Base-by-base conservation (phyloP, 2,888 invertebrate genomes). In the Erebia epiphron region DNA sequence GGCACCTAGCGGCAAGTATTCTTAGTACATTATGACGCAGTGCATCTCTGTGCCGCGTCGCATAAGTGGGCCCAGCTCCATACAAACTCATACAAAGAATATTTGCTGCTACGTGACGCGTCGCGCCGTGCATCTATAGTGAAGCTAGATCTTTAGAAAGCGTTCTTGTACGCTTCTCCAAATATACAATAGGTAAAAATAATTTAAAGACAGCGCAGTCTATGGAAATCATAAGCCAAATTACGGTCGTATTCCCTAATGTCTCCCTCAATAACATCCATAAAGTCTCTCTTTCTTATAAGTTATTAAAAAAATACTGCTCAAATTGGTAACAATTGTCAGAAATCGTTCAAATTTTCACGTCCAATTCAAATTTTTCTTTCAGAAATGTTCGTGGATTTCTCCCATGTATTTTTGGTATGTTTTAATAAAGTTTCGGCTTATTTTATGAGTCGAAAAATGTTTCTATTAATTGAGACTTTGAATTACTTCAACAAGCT, bases 401-500 rank as follows among this genome's bases (percentile, higher is more conserved):
- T 41, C 35, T 13, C 26, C 52, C 1, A 41, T 64, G 41, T 60
- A 41, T 13, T 64, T 64, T 21, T 52, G 13, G 13, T 10, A 43
- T 7, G 35, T 56, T 56, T 62, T n/a, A 57, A 46, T 52, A 68
- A n/a, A 43, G 41, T 65, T 54, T 52, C 26, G 67, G 46, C 66
- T 57, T 35, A 26, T 13, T 26, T 57, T 8, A 57, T 26, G 26
- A 35, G 4, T 35, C 5, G 14, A 35, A 35, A 35, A 60, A 41
- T 60, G 43, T 58, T 35, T 58, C 21, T 18, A 10, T 21, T 50
- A 14, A 50, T 50, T 14, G n/a, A 50, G 50, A 50, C 8, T 50
- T 50, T 50, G n/a, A n/a, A n/a, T n/a, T n/a, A n/a, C n/a, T 11
- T 46, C 2, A 26, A 26, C 2, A 26, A 26, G 4, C 2, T 3